These are phyloP conservation scores for Amphipyra tragopoginis DNA, from an alignment of 2,888 invertebrate species.

Conservation along the genomic window DNA sequence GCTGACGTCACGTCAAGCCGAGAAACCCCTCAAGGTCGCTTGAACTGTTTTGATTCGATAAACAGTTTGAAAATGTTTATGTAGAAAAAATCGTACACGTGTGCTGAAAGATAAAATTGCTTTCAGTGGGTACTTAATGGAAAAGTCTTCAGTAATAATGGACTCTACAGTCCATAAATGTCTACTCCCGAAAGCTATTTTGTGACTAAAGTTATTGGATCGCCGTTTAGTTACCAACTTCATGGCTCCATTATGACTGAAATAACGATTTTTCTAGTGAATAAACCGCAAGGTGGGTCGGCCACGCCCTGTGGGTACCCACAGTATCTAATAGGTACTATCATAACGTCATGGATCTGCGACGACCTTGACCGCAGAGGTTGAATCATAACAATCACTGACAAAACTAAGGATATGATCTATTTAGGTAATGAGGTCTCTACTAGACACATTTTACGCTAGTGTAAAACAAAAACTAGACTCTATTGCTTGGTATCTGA, in stretches of 20 bases:
- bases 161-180: constrained; percentile 10
- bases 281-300: constrained; percentile 71
- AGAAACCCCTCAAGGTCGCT: constrained; percentile 57
- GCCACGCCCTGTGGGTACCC: constrained; percentile 69
- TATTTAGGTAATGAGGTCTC: constrained; percentile 40
- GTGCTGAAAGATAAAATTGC: constrained; percentile 24
- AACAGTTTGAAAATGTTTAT: constrained; percentile 34
- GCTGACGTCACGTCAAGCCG: constrained; percentile 55
- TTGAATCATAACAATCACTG: constrained; percentile 65
- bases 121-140: constrained; percentile 1
- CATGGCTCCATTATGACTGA: constrained; percentile 49
- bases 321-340: constrained; percentile 54
- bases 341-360: constrained; percentile 66
- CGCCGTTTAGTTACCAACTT: constrained; percentile 41
- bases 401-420: constrained; percentile 51
- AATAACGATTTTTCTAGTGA: constrained; percentile 65
- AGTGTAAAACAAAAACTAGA: constrained; percentile 18
- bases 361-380: constrained; percentile 68
- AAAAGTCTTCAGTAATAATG: constrained; percentile 13
- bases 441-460: constrained; percentile 19
- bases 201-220: constrained; percentile 24
- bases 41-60: constrained; percentile 54
- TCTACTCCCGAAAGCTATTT: constrained; percentile 9
- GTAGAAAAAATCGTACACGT: constrained; percentile 19
- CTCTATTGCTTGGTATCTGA: constrained; percentile 6